phyloP scores from a whole-genome alignment of 2,113 vertebrate genomes.

The Bothrops jararaca region DNA sequence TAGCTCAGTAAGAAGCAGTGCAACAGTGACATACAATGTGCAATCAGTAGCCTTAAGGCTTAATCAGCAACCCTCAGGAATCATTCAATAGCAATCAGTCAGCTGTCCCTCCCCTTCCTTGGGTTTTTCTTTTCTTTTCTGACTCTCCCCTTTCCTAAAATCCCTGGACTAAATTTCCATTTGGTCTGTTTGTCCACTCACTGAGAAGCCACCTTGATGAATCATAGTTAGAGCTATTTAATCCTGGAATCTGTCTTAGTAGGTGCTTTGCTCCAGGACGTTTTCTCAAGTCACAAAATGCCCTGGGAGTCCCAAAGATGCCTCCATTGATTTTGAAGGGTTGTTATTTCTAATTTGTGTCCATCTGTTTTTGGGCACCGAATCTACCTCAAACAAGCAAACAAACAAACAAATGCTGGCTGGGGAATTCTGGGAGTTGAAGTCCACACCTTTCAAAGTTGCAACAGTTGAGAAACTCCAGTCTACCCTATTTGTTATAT shows the following conservation, averaged over 20 bases:
- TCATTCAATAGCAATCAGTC: not conserved
- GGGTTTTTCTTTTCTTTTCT: not conserved
- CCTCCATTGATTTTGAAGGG: not conserved
- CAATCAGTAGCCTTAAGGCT: not conserved
- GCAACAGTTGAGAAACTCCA: too few relatives aligned
- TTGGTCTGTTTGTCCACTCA: not conserved
- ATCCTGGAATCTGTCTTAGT: not conserved
- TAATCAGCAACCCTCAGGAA: not conserved
- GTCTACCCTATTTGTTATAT: too few relatives aligned
- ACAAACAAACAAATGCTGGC: too few relatives aligned
- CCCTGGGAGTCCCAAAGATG: not conserved
- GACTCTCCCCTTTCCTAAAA: not conserved
- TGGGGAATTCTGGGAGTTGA: too few relatives aligned
- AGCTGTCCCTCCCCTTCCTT: not conserved
- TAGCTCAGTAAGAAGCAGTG: not conserved
- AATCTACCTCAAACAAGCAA: not conserved
- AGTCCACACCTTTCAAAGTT: too few relatives aligned
- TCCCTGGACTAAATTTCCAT: not conserved
- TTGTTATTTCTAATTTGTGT: not conserved
- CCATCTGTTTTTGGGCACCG: not conserved
- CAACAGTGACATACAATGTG: not conserved
- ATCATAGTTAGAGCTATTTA: not conserved
- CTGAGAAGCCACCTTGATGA: not conserved
- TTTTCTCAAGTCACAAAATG: not conserved
- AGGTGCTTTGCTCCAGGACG: not conserved